Conservation (phyloP, 2,888 invertebrate species). For the Ormyrus rosae region DNA sequence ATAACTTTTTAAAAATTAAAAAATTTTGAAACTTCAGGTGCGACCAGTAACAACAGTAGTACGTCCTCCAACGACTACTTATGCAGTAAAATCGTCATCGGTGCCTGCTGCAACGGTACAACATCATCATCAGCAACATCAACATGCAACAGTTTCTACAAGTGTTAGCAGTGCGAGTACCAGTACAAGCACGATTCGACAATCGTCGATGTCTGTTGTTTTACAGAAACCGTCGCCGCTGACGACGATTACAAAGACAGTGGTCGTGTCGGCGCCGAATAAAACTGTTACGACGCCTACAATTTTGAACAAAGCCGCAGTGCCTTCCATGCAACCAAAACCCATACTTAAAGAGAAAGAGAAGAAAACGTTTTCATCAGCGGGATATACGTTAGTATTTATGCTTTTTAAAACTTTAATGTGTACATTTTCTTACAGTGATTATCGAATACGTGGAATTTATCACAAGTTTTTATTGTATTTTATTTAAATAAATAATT, state of each 20-base stretch:
- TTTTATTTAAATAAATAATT: slow-evolving; percentile 11
- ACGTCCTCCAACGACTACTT: slow-evolving; percentile 68
- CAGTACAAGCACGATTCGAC: slow-evolving; percentile 47
- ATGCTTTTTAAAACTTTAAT: too few species aligned
- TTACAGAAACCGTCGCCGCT: slow-evolving; percentile 54
- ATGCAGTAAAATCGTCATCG: slow-evolving; percentile 69
- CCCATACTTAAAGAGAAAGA: slow-evolving; percentile 87
- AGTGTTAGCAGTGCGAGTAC: slow-evolving; percentile 13
- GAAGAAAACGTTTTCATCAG: slow-evolving; percentile 82
- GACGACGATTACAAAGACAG: slow-evolving; percentile 72
- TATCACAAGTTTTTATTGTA: slow-evolving; percentile 72
- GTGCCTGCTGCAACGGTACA: slow-evolving; percentile 66
- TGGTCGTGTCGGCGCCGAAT: slow-evolving; percentile 67
- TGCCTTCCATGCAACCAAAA: slow-evolving; percentile 78
- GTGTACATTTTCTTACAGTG: too few species aligned
- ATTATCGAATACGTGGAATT: too few species aligned
- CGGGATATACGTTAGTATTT: slow-evolving; percentile 76
- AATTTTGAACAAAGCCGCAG: slow-evolving; percentile 78
- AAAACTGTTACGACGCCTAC: slow-evolving; percentile 72
- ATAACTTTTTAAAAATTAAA: slow-evolving; percentile 7
- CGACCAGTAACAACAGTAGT: slow-evolving; percentile 72
- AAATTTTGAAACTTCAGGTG: slow-evolving; percentile 63
- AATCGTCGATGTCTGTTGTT: slow-evolving; percentile 63
- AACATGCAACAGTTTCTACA: slow-evolving; percentile 11
- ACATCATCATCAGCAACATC: slow-evolving; percentile 54